Evolutionary conservation across 2,888 invertebrate genomes (phyloP), one percentile per base, ranked within the genome.

Genomic region (Microchrysa polita): DNA sequence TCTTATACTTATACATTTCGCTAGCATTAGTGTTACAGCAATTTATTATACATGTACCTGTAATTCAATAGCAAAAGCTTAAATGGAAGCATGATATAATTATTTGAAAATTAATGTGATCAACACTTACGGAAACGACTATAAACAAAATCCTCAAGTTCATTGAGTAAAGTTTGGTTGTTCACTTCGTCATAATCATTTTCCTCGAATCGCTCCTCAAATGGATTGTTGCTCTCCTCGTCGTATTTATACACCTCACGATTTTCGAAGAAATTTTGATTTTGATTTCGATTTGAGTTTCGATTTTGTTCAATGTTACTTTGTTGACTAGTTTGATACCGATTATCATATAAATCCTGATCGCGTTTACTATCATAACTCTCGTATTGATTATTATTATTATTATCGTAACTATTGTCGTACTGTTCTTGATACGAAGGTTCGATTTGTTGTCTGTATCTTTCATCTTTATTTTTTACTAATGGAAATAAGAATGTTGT

Each of bases 101-200:
- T 34, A 34, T 34, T 34, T 34, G 4, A n/a, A n/a, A n/a, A n/a
- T 34, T 34, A 34, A 34, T 7, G 27, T 5, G n/a, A n/a, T n/a
- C n/a, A 34, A 34, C 27, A 65, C 65, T 65, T 65, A 65, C 65
- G 65, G 27, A 69, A 57, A 22, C 40, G 55, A 18, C 57, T 40
- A 40, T 69, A 69, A 20, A 57, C 69, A 69, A 55, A 69, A 40
- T 69, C 57, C 40, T 69, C 69, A 57, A 69, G 5, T 40, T 55
- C 18, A 40, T 55, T 69, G 69, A 69, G 69, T 57, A 69, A 69
- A 40, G 57, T 69, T 69, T 69, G 55, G 69, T 69, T 69, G 69
- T 55, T 69, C 10, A 57, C 16, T 22, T 57, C 57, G 18, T 20
- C 69, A 42, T 40, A 42, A 55, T 69, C 42, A 57, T 48, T 65